Percentiles rank a stretch among this genome's conserved stretches.
Conservation (phyloP, 2,888 invertebrate genomes). For the Tachina grossa region DNA sequence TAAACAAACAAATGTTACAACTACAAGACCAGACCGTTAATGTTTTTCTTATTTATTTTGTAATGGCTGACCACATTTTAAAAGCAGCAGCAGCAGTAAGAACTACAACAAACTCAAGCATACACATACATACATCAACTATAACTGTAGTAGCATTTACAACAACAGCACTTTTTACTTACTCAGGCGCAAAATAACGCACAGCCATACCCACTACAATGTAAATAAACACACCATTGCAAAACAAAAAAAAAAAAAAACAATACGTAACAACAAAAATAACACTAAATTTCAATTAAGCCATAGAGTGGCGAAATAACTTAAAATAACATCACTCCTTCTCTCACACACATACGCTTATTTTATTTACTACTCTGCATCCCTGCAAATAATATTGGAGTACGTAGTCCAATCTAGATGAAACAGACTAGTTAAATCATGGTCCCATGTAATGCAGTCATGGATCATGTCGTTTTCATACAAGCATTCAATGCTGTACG, state of each 20-base stretch:
- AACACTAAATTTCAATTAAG: constrained; percentile 68
- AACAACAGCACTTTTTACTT: constrained; percentile 19
- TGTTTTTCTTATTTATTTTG: constrained; percentile 13
- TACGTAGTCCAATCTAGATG: too few relatives aligned
- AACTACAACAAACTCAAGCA: constrained; percentile 13
- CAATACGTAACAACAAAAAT: constrained; percentile 44
- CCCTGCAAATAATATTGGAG: too few relatives aligned
- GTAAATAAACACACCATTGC: constrained; percentile 44
- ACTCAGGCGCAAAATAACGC: neutral
- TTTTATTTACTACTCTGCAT: neutral
- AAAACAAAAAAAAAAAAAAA: constrained; percentile 42
- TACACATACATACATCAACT: constrained; percentile 19
- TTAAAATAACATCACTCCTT: constrained; percentile 29
- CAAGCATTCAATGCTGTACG: too few relatives aligned
- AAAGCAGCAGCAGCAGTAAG: constrained; percentile 6
- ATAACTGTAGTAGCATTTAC: constrained; percentile 23
- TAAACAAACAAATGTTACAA: constrained; percentile 35
- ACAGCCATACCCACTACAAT: neutral
- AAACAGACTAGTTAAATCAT: too few relatives aligned
- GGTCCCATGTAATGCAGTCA: too few relatives aligned
- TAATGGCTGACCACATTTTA: constrained; percentile 35
- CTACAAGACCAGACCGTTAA: neutral
- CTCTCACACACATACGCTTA: constrained; percentile 7
- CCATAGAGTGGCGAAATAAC: constrained; percentile 43
- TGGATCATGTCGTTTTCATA: too few relatives aligned